Conservation (phyloP, 2,113 vertebrate species). For the Oreotragus oreotragus region DNA sequence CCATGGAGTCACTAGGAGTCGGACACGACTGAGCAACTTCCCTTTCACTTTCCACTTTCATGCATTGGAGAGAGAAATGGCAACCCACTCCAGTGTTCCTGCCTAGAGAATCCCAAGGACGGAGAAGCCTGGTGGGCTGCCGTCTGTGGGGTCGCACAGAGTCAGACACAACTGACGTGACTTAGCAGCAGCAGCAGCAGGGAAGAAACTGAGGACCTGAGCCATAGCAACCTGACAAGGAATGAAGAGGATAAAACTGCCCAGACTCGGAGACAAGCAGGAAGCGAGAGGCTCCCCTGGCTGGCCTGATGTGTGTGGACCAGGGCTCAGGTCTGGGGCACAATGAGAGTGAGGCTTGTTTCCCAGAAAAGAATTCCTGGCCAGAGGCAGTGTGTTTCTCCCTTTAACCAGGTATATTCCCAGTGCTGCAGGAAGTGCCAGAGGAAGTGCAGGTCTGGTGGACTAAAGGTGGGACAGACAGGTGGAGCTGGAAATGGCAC, state of each 20-base stretch:
- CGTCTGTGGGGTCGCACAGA: too few relatives aligned
- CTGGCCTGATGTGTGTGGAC: neutral
- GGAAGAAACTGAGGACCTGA: neutral
- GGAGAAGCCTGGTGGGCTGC: too few relatives aligned
- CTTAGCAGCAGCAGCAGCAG: too few relatives aligned
- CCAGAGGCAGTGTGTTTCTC: neutral
- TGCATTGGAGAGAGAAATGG: too few relatives aligned
- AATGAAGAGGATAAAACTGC: neutral
- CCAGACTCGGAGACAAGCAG: fast-evolving
- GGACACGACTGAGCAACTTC: too few relatives aligned
- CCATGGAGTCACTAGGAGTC: too few relatives aligned
- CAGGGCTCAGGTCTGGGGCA: neutral
- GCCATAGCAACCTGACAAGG: neutral
- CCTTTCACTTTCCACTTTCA: too few relatives aligned
- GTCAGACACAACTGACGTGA: too few relatives aligned
- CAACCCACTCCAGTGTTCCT: too few relatives aligned
- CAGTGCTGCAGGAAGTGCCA: neutral
- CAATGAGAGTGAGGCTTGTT: neutral
- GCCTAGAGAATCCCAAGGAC: too few relatives aligned
- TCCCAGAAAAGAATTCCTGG: neutral
- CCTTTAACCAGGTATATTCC: too few relatives aligned
- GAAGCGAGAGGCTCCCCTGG: neutral
- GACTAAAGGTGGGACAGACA: neutral
- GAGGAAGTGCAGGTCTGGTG: neutral
- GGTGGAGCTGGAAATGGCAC: neutral